Percentiles rank a stretch among this genome's conserved stretches.
These are phyloP conservation scores for Bellardia pandia DNA, from an alignment of 2,888 invertebrate species.

Conservation along the genomic window DNA sequence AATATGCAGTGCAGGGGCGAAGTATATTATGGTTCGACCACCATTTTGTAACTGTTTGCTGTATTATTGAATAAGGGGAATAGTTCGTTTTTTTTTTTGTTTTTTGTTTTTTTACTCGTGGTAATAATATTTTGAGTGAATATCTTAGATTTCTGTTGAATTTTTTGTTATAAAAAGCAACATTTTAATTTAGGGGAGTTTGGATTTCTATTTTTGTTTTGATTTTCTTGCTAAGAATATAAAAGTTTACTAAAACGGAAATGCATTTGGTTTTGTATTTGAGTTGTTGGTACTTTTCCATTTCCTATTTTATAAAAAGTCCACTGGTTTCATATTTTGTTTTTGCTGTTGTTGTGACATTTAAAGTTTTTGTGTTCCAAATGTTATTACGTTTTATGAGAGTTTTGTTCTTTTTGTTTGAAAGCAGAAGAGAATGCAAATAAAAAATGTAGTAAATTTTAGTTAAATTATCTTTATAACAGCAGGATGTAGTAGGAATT, in stretches of 20 bases:
- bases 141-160: slow-evolving; percentile 55
- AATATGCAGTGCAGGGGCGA: no score
- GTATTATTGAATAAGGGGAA: slow-evolving; percentile 35
- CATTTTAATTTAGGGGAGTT: slow-evolving; percentile 63
- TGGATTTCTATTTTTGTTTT: not conserved
- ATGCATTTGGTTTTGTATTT: slow-evolving; percentile 71
- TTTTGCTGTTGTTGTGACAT: slow-evolving; percentile 34
- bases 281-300: slow-evolving; percentile 74
- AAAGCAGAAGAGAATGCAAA: slow-evolving; percentile 58
- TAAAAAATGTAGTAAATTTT: slow-evolving; percentile 37
- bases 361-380: slow-evolving; percentile 65
- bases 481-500: slow-evolving; percentile 49
- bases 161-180: slow-evolving; percentile 46
- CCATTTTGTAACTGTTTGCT: not conserved
- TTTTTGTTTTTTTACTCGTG: slow-evolving; percentile 14
- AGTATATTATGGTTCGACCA: not conserved
- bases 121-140: slow-evolving; percentile 65
- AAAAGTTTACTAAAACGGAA: slow-evolving; percentile 62
- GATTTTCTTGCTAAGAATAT: slow-evolving; percentile 22
- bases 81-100: not conserved
- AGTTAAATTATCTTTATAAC: slow-evolving; percentile 24
- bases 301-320: slow-evolving; percentile 67
- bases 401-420: slow-evolving; percentile 14
- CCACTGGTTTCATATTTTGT: slow-evolving; percentile 33
- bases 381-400: slow-evolving; percentile 61